Conservation (phyloP, 2,888 invertebrate species). For the Drosophila mulleri region DNA sequence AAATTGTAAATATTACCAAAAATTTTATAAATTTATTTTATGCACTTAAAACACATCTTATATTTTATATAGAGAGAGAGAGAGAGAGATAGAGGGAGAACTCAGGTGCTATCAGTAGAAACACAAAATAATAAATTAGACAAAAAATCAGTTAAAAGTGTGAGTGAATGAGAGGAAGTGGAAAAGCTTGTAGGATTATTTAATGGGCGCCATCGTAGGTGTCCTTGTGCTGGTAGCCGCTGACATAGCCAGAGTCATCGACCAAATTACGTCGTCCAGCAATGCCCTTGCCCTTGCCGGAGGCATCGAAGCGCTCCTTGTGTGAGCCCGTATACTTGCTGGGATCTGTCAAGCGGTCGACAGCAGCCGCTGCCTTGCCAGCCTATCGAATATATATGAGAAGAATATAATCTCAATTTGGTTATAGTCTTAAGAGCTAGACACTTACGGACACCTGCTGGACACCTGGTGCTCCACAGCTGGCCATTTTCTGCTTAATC, state of each 20-base stretch:
- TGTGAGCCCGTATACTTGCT: constrained; percentile 95
- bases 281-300: constrained; percentile 94
- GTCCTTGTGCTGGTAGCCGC: constrained; percentile 93
- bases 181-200: constrained; percentile 11
- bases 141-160: constrained; percentile 31
- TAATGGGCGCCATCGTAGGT: constrained; percentile 89
- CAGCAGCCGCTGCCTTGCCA: constrained; percentile 85
- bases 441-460: constrained; percentile 73
- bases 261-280: constrained; percentile 91
- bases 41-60: constrained; percentile 77
- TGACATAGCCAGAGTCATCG: constrained; percentile 92
- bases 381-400: constrained; percentile 64
- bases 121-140: constrained; percentile 42
- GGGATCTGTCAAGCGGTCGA: constrained; percentile 92
- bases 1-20: constrained; percentile 18
- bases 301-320: constrained; percentile 93
- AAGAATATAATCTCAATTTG: neutral
- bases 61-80: constrained; percentile 49
- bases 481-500: constrained; percentile 92
- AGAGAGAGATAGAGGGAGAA: constrained; percentile 41
- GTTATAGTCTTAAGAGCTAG: neutral
- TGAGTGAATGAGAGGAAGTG: constrained; percentile 33
- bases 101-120: constrained; percentile 46
- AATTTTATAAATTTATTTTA: constrained; percentile 46
- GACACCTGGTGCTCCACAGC: constrained; percentile 92